Base-by-base conservation (phyloP, 2,113 vertebrate genomes). In the Origma solitaria region DNA sequence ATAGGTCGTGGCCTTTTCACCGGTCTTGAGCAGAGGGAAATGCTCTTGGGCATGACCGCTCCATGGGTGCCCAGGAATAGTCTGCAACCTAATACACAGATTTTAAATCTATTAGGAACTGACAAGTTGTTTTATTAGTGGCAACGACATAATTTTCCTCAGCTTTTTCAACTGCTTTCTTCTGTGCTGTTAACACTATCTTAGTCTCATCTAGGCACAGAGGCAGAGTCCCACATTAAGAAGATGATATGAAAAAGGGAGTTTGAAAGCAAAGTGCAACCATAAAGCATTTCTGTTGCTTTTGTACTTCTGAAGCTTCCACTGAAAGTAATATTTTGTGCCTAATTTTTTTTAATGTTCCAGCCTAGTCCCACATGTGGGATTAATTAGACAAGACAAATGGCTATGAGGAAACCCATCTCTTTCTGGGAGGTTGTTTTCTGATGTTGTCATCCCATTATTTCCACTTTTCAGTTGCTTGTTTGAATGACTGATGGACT, bases 311-410 rank as follows among this genome's bases (percentile, higher is more conserved):
- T 82, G 83, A 70, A 92, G 90, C 84, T 94, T 94, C 80, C 76
- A 93, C 75, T 89, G 95, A 97, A 97, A 97, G 87, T 93, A 95
- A 95, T 94, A 81, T 94, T 94, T 68, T 37, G 57, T 96, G 88
- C 68, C 86, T 94, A 95, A 77, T 95, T 95, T 84, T 72, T 80
- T 70, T 88, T 90, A 86, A 82, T 97, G 91, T 89, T 95, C 88
- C 23, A 86, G 40, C 93, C 86, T 93, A 87, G 82, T 96, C 93
- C 92, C 95, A 96, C 71, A 93, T 96, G 79, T 97, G 97, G 96
- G 93, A 97, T 96, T 97, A 97, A 98, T 98, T 98, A 98, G 96
- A 97, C 56, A 95, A 97, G 97, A 96, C 68, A 68, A 97, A 97
- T 96, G 88, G 73, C 82, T 88, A 79, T 14, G 61, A 97, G 94